Evolutionary conservation across 2,113 vertebrate genomes (phyloP).

Genomic region (Chionomys nivalis): DNA sequence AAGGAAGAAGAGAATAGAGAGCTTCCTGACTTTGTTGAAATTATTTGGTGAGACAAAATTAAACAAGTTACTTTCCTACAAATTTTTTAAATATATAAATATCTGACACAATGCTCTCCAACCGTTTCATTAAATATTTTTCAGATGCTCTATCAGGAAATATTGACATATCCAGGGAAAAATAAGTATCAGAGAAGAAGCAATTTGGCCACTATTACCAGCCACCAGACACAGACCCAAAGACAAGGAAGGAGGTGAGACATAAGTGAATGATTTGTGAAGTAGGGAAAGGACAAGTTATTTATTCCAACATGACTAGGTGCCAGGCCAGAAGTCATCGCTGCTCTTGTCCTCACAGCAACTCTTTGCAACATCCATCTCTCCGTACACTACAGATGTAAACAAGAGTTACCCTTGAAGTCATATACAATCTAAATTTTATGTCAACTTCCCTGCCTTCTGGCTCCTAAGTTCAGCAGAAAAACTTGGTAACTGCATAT

Average conservation of each 20-base stretch:
- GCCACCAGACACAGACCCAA: constrained; percentile 21
- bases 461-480: constrained; percentile 3
- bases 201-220: constrained; percentile 37
- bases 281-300: constrained; percentile 2
- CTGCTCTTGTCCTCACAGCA: background rate
- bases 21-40: background rate
- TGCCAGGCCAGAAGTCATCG: background rate
- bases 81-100: constrained; percentile 29
- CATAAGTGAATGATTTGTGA: constrained; percentile 31
- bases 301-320: background rate
- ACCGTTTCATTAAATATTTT: constrained; percentile 43
- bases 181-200: constrained; percentile 5
- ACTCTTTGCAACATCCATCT: background rate
- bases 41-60: constrained; percentile 17
- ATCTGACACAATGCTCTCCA: background rate
- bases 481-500: background rate
- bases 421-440: background rate
- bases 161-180: constrained; percentile 1
- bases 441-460: background rate
- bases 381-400: background rate
- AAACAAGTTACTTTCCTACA: background rate
- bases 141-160: constrained; percentile 40
- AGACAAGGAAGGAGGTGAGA: background rate
- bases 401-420: background rate
- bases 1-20: background rate